Percentiles rank a stretch among this genome's conserved stretches.
phyloP scores from a whole-genome alignment of 1,140 invertebrate species.

The Hyphantria cunea region DNA sequence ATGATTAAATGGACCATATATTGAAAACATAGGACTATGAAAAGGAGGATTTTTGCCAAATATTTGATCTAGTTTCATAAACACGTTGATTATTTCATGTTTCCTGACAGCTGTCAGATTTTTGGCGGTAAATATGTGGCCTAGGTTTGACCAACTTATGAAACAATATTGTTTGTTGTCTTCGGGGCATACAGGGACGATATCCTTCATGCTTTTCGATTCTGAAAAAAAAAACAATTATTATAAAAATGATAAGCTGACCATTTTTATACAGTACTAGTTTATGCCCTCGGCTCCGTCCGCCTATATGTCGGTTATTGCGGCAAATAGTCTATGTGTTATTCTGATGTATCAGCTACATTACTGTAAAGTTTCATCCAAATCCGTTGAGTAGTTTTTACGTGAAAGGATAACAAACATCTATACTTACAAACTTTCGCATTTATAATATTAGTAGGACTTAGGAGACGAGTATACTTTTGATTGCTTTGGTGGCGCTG shows the following conservation, averaged over 20 bases:
- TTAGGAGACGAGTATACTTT: too few relatives aligned
- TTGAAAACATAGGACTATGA: slow-evolving; percentile 83
- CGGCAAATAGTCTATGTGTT: too few relatives aligned
- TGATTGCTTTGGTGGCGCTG: too few relatives aligned
- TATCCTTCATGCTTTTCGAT: slow-evolving; percentile 49
- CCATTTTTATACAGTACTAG: too few relatives aligned
- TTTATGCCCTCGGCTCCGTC: too few relatives aligned
- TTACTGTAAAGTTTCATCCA: too few relatives aligned
- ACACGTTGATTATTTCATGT: slow-evolving; percentile 85
- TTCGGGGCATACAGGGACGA: slow-evolving; percentile 80
- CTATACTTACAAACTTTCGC: too few relatives aligned
- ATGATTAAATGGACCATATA: slow-evolving; percentile 86
- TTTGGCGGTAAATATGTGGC: slow-evolving; percentile 83
- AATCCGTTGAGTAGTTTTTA: too few relatives aligned
- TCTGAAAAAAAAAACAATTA: slow-evolving; percentile 43
- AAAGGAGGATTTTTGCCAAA: slow-evolving; percentile 85
- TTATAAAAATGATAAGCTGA: not conserved
- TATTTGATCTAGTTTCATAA: slow-evolving; percentile 85
- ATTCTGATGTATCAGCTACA: too few relatives aligned
- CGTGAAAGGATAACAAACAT: too few relatives aligned
- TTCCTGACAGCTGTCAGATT: slow-evolving; percentile 81
- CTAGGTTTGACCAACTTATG: slow-evolving; percentile 87
- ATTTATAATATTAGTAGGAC: too few relatives aligned
- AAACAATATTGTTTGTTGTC: slow-evolving; percentile 83
- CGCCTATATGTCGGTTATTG: too few relatives aligned